Conservation (phyloP, 1,140 invertebrate species). For the Pseudomyrmex sp. region DNA sequence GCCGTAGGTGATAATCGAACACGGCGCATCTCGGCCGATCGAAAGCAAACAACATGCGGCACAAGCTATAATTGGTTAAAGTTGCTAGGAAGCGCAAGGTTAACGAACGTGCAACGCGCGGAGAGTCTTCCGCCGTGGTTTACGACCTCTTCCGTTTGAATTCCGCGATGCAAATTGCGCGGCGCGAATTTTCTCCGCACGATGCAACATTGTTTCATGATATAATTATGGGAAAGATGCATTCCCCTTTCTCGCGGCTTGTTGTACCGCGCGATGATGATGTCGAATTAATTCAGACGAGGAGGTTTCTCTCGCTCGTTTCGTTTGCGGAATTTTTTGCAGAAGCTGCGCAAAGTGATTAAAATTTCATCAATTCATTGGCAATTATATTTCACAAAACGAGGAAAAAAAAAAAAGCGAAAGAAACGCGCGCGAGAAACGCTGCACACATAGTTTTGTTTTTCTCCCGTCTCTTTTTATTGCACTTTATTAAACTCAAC, state of each 20-base stretch:
- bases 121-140: neutral
- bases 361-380: slow-evolving; percentile 13
- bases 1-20: slow-evolving; percentile 33
- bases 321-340: neutral
- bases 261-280: neutral
- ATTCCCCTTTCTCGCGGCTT: neutral
- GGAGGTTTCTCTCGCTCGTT: slow-evolving; percentile 12
- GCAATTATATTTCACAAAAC: neutral
- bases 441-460: neutral
- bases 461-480: neutral
- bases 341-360: neutral
- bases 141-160: neutral
- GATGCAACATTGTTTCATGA: slow-evolving; percentile 1
- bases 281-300: slow-evolving; percentile 1
- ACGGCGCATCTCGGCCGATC: neutral
- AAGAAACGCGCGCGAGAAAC: neutral
- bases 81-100: slow-evolving; percentile 1
- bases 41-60: slow-evolving; percentile 16
- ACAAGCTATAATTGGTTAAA: slow-evolving; percentile 24
- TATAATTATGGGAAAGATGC: neutral
- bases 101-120: slow-evolving; percentile 4
- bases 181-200: neutral
- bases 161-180: slow-evolving; percentile 24
- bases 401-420: neutral
- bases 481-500: too few relatives aligned